A percentile compares a stretch with the other conserved stretches of the same genome.
Conservation (phyloP, 1,140 invertebrate species). For the Euschistus heros region DNA sequence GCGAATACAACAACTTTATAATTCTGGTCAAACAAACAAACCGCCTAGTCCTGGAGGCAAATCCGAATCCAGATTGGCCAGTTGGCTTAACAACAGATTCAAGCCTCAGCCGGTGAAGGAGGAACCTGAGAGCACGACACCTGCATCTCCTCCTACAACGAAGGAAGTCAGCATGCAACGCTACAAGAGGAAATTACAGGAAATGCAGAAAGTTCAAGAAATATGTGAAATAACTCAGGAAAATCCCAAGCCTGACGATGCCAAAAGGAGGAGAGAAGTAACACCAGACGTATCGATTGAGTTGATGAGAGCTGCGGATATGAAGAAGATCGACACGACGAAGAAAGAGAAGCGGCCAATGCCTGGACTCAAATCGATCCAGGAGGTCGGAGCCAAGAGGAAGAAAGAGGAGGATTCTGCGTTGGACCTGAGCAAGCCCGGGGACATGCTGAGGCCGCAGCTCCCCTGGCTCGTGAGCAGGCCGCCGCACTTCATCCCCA, state of each 20-base stretch:
- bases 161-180: conserved; percentile 24
- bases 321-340: conserved; percentile 9
- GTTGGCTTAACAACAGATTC: conserved; percentile 25
- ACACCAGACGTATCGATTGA: conserved; percentile 32
- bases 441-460: background rate
- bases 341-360: conserved; percentile 21
- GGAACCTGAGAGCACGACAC: background rate
- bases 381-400: conserved; percentile 19
- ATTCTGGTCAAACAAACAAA: background rate
- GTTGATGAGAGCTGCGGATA: conserved; percentile 25
- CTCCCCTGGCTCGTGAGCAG: background rate
- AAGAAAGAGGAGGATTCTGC: conserved; percentile 15
- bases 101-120: conserved; percentile 6
- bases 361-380: conserved; percentile 24
- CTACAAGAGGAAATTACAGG: conserved; percentile 28
- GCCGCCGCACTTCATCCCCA: background rate
- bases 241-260: conserved; percentile 24
- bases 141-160: background rate
- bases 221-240: conserved; percentile 25
- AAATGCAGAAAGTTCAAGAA: conserved; percentile 20
- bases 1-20: conserved; percentile 24
- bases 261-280: conserved; percentile 29
- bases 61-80: conserved; percentile 18
- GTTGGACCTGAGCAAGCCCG: conserved; percentile 12
- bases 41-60: background rate